phyloP scores from a whole-genome alignment of 1,140 invertebrate genomes.

The Arion vulgaris region DNA sequence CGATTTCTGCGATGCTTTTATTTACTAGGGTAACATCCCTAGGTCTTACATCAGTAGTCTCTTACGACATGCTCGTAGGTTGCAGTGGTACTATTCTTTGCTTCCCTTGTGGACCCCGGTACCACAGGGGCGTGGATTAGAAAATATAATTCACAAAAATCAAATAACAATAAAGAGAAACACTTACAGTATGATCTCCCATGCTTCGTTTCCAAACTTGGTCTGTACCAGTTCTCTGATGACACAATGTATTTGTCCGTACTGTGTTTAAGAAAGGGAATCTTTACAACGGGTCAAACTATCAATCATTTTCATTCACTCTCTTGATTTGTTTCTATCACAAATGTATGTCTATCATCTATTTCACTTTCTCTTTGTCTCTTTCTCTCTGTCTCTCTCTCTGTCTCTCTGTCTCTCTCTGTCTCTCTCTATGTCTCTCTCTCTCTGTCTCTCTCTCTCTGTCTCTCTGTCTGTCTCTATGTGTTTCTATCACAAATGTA shows the following conservation, averaged over 20 bases:
- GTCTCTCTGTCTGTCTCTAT: constrained; percentile 1
- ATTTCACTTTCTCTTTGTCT: not conserved
- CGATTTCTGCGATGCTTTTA: too few relatives aligned
- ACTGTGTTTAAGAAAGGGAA: constrained; percentile 47
- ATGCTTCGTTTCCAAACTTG: constrained; percentile 58
- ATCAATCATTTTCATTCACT: not conserved
- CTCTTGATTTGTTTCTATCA: not conserved
- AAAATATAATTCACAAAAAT: too few relatives aligned
- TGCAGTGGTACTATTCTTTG: too few relatives aligned
- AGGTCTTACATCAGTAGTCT: too few relatives aligned
- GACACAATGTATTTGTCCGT: constrained; percentile 61
- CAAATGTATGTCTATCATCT: not conserved
- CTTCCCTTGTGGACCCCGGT: too few relatives aligned
- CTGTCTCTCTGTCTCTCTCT: not conserved
- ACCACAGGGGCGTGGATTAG: too few relatives aligned
- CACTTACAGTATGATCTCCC: constrained; percentile 60
- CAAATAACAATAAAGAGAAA: too few relatives aligned
- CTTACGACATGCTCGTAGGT: too few relatives aligned
- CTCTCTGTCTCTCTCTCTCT: not conserved
- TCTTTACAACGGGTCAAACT: not conserved
- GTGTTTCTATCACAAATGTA: not conserved
- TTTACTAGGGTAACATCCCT: too few relatives aligned
- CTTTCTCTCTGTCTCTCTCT: too few relatives aligned
- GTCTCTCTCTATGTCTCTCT: not conserved
- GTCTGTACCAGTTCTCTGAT: constrained; percentile 54